Evolutionary conservation across 2,113 vertebrate species (phyloP), one percentile per base, ranked within the genome.

Genomic region (Atractosteus spatula): DNA sequence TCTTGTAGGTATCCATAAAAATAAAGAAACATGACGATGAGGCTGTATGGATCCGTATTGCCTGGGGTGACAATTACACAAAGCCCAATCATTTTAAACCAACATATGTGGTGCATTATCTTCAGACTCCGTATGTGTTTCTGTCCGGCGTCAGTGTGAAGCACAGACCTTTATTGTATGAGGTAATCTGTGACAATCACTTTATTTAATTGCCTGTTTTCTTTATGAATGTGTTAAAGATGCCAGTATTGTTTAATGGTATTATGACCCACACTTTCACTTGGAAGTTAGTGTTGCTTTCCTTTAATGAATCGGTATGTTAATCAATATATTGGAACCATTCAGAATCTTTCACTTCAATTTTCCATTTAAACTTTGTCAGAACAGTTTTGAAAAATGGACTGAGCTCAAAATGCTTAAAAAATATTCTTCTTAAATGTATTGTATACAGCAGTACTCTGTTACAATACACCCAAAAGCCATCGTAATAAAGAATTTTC

Each of bases 11-110:
- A 42, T 96, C 91, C 0, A 67, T 99, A 73, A 95, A 84, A 75
- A 95, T 97, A 14, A 94, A 86, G 87, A 95, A 94, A 64, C 88
- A 89, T 59, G 90, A 94, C 41, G 95, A 98, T 69, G 92, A 94
- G 47, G 91, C 93, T 0, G 55, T 97, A 44, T 99, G 97, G 97
- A 97, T 99, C 78, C 92, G 96, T 71, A 86, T 98, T 71, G 97
- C 97, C 0, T 99, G 96, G 95, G 96, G 96, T 54, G 92, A 93
- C 47, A 86, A 86, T 0, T 78, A 87, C 7, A 89, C 56, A 69
- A 87, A 75, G 41, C 95, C 97, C 17, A 96, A 97, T 86, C 95
- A 97, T 80, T 91, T 96, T 74, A 96, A 91, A 66, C 85, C 96
- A 61, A 92, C 93, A 0, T 98, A 95, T 0, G 89, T 90, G 59